These are phyloP conservation scores for Loripinus fragilis DNA, from an alignment of 2,888 invertebrate species.

Conservation along the genomic window DNA sequence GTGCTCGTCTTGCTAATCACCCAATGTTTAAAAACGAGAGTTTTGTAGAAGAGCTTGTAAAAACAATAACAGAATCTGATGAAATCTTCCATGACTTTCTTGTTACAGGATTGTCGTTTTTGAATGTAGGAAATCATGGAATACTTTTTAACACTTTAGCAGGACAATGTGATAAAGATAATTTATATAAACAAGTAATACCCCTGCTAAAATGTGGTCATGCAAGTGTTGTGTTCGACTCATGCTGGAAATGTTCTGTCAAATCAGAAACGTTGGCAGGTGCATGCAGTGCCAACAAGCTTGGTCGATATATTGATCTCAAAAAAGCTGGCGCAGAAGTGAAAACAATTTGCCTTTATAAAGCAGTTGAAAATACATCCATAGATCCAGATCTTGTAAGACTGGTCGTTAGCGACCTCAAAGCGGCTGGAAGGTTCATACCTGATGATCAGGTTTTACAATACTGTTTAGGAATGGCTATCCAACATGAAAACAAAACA, in stretches of 20 bases:
- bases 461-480: background rate
- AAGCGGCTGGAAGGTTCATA: background rate
- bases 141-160: background rate
- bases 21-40: background rate
- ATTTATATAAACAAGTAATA: background rate
- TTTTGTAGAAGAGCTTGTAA: background rate
- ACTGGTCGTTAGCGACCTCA: background rate
- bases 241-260: slow-evolving; percentile 2
- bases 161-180: background rate
- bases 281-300: background rate
- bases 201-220: background rate
- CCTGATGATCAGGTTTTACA: background rate
- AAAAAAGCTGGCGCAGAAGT: background rate
- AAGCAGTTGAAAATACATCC: background rate
- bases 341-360: background rate
- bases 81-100: background rate
- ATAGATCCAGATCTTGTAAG: background rate
- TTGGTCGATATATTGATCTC: background rate
- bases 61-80: background rate
- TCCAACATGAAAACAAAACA: background rate
- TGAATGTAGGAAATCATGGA: background rate
- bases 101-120: background rate
- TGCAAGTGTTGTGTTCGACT: background rate
- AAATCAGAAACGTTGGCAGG: background rate
- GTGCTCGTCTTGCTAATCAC: background rate